Evolutionary conservation across 1,140 invertebrate species (phyloP), one percentile per base, ranked within the genome.

Genomic region (Steinernema khuongi): DNA sequence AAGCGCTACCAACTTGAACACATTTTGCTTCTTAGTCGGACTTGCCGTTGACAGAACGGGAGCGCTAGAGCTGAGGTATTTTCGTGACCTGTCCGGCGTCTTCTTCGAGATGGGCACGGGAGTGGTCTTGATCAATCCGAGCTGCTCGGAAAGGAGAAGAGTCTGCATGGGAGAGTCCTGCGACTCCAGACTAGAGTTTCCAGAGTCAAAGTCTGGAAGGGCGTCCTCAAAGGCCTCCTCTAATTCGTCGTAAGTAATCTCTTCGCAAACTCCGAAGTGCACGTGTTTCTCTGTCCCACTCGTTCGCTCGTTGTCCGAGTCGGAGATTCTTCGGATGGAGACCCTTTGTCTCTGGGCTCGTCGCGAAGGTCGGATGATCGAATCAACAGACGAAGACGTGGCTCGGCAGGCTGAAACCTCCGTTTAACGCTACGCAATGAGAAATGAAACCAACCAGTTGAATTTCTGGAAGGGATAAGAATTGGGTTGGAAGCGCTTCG

Each of bases 261-360:
- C 50, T 26, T 60, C 50, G 4, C 11, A 60, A 14, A 60, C 50
- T 60, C 50, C 50, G 19, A 60, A 60, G 26, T 60, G 50, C 50
- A 60, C 50, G 50, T 60, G 50, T 26, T 22, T 14, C 19, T 60
- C 50, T 14, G 11, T 22, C 26, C 50, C 50, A 22, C 50, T 14
- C 26, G 50, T 60, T 11, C 50, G 50, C 14, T 60, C 50, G 19
- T 60, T 60, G 50, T 60, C 50, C 50, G 50, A 60, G 26, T 60
- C 50, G 19, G 50, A 60, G 22, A 60, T 60, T 7, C 50, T 7
- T 26, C 50, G 7, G 2, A 60, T 22, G 4, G 50, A 60, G 19
- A 7, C 7, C 50, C 19, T 14, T 26, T 60, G 50, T 26, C 50
- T 14, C 19, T 7, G 50, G 4, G 50, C 50, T n/a, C 50, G 50